Evolutionary conservation across 2,797 vertebrate species (phyloP).

Genomic region (Anisognathus igniventris): DNA sequence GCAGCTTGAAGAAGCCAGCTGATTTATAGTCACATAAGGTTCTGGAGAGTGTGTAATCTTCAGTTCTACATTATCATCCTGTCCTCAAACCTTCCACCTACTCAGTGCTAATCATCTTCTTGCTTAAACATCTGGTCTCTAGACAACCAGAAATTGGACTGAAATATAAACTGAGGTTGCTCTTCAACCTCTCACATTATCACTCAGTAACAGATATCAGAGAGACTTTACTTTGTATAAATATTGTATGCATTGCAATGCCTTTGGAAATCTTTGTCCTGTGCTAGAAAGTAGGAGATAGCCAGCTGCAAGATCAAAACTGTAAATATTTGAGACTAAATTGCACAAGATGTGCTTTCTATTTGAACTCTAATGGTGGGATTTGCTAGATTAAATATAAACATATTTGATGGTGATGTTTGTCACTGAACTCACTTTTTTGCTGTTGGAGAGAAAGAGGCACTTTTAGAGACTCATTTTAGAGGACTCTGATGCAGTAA

Average conservation of each 20-base stretch:
- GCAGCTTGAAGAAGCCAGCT: not conserved
- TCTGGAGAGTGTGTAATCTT: not conserved
- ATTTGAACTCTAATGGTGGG: not conserved
- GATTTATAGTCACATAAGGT: not conserved
- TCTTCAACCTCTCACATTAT: slow-evolving; percentile 23
- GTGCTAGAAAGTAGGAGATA: not conserved
- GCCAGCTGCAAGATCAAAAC: not conserved
- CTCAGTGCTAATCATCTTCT: not conserved
- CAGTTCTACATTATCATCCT: not conserved
- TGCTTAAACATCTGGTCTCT: slow-evolving; percentile 1
- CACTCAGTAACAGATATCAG: slow-evolving; percentile 13
- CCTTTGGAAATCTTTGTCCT: not conserved
- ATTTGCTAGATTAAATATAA: not conserved
- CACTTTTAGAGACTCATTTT: not conserved
- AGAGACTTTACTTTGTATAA: not conserved
- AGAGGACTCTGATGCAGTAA: not conserved
- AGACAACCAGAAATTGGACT: not conserved
- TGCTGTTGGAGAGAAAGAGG: not conserved
- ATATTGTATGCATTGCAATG: not conserved
- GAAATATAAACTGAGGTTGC: not conserved
- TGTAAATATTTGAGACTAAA: slow-evolving; percentile 1
- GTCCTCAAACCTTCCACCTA: not conserved
- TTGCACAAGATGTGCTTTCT: not conserved
- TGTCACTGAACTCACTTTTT: not conserved
- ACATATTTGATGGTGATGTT: not conserved